Evolutionary conservation across 2,113 vertebrate genomes (phyloP), one percentile per base, ranked within the genome.

Genomic region (Origma solitaria): DNA sequence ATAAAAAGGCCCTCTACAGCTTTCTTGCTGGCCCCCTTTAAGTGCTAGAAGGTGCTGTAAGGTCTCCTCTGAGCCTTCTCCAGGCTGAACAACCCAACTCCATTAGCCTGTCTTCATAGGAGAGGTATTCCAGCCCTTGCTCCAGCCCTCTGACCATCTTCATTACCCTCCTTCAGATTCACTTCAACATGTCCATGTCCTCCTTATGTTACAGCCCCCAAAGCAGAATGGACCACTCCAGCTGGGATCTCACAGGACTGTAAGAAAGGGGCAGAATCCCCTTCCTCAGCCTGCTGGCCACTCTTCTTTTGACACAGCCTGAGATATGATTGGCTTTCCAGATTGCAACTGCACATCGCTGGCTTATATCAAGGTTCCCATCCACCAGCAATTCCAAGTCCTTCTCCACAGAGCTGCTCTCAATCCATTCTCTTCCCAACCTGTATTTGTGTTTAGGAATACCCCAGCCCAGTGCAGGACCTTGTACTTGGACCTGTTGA

Each of bases 161-260:
- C 4, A 3, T 53, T 47, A 38, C 15, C 15, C 23, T 78, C 19
- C 28, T n/a, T 28, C 0, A 0, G 12, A 28, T 13, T 38, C 0
- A 0, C 10, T 54, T 70, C 56, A 61, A 33, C 15, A 61, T 28
- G 5, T n/a, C 28, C 12, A 20, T 17, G 13, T 28, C 19, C 38
- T 51, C 49, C 31, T 19, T 38, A 7, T 1, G 3, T 23, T 33
- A 13, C 0, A 0, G 12, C 4, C 13, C 33, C 38, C 27, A n/a
- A 15, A 51, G 17, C 25, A 31, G 20, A 31, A 33, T 5, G 71
- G 3, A 22, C 5, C 30, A n/a, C 33, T 37, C 33, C 45, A 61
- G 38, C 5, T 24, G 68, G 47, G 38, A 28, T 30, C 11, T n/a
- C 54, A 53, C 12, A 15, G 16, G 38, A 45, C n/a, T n/a, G 28